A percentile compares a stretch with the other conserved stretches of the same genome.
Evolutionary conservation across 2,888 invertebrate species (phyloP).

Genomic region (Parnassius orleans): DNA sequence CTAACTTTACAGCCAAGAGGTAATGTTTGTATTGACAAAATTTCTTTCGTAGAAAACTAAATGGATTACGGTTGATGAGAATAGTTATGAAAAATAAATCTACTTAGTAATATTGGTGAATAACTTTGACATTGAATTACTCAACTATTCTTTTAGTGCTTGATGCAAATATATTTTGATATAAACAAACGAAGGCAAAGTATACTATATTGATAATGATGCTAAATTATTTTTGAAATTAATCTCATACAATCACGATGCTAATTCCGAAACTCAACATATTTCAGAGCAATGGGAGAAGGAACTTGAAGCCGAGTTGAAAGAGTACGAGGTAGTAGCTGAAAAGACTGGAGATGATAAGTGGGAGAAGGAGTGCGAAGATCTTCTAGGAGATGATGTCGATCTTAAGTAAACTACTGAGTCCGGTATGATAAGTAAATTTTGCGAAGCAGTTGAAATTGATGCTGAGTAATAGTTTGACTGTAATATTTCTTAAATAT

Average conservation of each 20-base stretch:
- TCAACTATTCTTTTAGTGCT: background rate
- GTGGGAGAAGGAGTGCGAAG: slow-evolving; percentile 87
- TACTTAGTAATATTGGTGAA: too few species aligned
- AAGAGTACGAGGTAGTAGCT: slow-evolving; percentile 95
- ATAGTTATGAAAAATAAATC: too few species aligned
- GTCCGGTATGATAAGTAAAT: too few species aligned
- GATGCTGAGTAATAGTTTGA: background rate
- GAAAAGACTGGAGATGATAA: slow-evolving; percentile 72
- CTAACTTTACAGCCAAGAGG: background rate
- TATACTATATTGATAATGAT: slow-evolving; percentile 14
- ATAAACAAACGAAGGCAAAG: slow-evolving; percentile 18
- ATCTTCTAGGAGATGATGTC: slow-evolving; percentile 82
- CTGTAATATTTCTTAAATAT: background rate
- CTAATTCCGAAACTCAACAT: slow-evolving; percentile 1
- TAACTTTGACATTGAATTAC: background rate
- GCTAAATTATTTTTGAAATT: background rate
- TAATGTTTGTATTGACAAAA: too few species aligned
- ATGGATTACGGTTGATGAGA: too few species aligned
- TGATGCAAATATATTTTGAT: background rate
- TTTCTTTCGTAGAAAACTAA: too few species aligned
- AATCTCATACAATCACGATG: background rate
- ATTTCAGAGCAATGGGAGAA: slow-evolving; percentile 96
- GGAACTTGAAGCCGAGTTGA: slow-evolving; percentile 96
- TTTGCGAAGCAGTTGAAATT: background rate
- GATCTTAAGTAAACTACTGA: slow-evolving; percentile 75